Percentiles rank a stretch among this genome's conserved stretches.
Conservation (phyloP, 2,888 invertebrate species). For the Pachydiplax longipennis region DNA sequence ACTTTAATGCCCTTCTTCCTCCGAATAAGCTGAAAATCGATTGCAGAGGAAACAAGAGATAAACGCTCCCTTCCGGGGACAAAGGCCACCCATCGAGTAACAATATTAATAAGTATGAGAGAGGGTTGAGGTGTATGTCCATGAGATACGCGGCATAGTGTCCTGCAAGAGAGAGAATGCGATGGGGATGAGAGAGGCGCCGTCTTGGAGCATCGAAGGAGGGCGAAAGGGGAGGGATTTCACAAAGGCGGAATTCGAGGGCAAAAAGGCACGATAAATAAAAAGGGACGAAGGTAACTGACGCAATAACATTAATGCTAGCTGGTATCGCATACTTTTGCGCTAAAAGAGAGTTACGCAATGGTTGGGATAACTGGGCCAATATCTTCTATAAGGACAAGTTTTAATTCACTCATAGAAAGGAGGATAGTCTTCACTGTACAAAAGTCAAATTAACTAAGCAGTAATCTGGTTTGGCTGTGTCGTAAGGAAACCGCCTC, state of each 20-base stretch:
- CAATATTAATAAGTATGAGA: neutral
- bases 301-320: neutral
- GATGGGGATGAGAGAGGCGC: neutral
- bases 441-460: too few relatives aligned
- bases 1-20: neutral
- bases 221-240: neutral
- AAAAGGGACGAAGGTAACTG: neutral
- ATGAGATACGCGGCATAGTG: neutral
- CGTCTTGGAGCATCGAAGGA: neutral
- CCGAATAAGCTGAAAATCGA: neutral
- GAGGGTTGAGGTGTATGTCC: neutral
- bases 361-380: too few relatives aligned
- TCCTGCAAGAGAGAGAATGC: neutral
- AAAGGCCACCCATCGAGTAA: neutral
- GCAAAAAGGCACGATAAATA: neutral
- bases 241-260: neutral
- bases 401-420: too few relatives aligned
- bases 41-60: neutral
- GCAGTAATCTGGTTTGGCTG: too few relatives aligned
- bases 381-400: too few relatives aligned
- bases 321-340: too few relatives aligned
- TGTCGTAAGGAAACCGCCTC: too few relatives aligned
- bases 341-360: too few relatives aligned
- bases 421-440: too few relatives aligned
- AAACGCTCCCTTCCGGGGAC: neutral